Evolutionary conservation across 2,113 vertebrate species (phyloP), one percentile per base, ranked within the genome.

Genomic region (Stigmatopora nigra): DNA sequence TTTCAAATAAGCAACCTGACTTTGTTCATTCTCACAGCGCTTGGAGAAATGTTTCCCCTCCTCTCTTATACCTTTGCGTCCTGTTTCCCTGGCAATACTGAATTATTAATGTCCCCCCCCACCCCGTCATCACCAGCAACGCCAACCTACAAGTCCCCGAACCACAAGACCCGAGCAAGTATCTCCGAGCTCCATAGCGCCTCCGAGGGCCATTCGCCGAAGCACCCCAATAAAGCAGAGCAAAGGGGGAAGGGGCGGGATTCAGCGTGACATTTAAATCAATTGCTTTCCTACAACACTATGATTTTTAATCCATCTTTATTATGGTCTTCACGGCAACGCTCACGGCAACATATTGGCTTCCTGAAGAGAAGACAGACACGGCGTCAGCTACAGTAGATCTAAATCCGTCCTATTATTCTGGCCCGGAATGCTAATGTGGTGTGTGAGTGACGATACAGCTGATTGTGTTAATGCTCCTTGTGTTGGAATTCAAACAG

Each of bases 21-120:
- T 78, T 58, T 66, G 69, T 77, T 82, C 73, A 82, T 82, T 80
- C 82, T 70, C 77, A 76, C 72, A 51, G 56, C 63, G 76, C 69
- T 75, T 67, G 69, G 69, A 81, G 65, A 70, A 60, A 69, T 65
- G 68, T 20, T 63, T 78, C 77, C 83, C 65, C 66, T 80, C 65
- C 67, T 75, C 67, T 61, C 62, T 63, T 76, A 82, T 77, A 88
- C 82, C 77, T 85, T 82, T 74, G 79, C 76, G 80, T 84, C 76
- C 82, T 82, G 80, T 88, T 84, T 84, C 83, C 78, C 75, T 76
- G 75, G 86, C 86, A 84, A 87, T 87, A 70, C 78, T 17, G 80
- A 88, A 89, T 89, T 88, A 89, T 89, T 89, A 84, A 89, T 89
- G 87, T 82, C 81, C 79, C 76, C 65, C 66, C 69, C n/a, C n/a